These are phyloP conservation scores for Acridotheres tristis DNA, from an alignment of 2,797 vertebrate species.

Conservation along the genomic window DNA sequence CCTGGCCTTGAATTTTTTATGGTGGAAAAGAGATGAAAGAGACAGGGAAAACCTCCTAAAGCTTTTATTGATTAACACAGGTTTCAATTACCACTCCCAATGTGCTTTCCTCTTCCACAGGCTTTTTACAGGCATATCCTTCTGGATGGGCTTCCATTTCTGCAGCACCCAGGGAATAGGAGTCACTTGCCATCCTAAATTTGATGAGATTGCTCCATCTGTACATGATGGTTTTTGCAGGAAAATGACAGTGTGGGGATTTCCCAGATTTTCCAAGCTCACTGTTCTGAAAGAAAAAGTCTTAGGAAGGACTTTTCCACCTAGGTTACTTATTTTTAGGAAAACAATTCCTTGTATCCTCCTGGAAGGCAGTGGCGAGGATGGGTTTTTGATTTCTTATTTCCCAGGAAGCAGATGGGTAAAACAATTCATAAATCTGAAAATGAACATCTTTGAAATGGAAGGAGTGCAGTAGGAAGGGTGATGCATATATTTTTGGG, in stretches of 20 bases:
- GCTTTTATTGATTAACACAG: not conserved
- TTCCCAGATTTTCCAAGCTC: not conserved
- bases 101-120: not conserved
- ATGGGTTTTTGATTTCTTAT: not conserved
- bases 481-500: accelerated
- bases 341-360: not conserved
- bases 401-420: not conserved
- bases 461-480: not conserved
- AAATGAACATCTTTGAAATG: not conserved
- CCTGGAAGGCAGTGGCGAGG: not conserved
- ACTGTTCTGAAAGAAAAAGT: not conserved
- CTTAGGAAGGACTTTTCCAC: not conserved
- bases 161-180: accelerated
- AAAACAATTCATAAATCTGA: not conserved
- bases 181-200: not conserved
- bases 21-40: not conserved
- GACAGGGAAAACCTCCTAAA: not conserved
- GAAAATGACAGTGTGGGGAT: not conserved
- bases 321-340: not conserved
- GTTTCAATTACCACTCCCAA: not conserved
- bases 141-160: not conserved
- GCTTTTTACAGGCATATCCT: not conserved
- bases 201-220: not conserved
- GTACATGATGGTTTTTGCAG: not conserved
- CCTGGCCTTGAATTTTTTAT: not conserved